These are phyloP conservation scores for Pelodiscus sinensis DNA, from an alignment of 2,113 vertebrate genomes.

Conservation along the genomic window DNA sequence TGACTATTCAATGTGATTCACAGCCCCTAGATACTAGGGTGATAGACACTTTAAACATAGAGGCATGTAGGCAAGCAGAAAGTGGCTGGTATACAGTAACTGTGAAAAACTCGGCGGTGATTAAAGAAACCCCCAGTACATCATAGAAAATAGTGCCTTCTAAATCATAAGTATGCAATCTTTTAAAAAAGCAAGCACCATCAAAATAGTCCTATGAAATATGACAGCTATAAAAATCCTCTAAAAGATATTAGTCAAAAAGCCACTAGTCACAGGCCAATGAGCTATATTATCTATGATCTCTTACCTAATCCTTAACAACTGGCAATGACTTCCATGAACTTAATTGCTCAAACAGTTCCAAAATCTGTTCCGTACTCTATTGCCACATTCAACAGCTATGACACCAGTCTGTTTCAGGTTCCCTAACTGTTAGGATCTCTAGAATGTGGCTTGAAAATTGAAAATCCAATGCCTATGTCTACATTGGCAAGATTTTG, in stretches of 20 bases:
- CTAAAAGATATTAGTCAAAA: neutral
- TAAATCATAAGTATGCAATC: neutral
- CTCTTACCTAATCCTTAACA: neutral
- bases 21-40: neutral
- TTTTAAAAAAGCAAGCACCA: neutral
- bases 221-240: slow-evolving; percentile 10
- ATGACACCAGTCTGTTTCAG: slow-evolving; percentile 25
- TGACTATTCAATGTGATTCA: neutral
- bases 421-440: neutral
- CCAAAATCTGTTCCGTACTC: neutral
- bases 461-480: too few species aligned
- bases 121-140: slow-evolving; percentile 14
- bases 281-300: neutral
- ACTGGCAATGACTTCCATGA: neutral
- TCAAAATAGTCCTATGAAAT: slow-evolving; percentile 3
- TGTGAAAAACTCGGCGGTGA: neutral
- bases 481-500: too few species aligned
- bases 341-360: neutral
- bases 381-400: neutral
- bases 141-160: neutral
- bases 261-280: neutral
- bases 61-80: slow-evolving; percentile 13
- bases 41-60: neutral
- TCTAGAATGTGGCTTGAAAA: slow-evolving; percentile 11
- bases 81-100: neutral